Base-by-base conservation (phyloP, 2,113 vertebrate genomes). In the Proterorhinus semilunaris region DNA sequence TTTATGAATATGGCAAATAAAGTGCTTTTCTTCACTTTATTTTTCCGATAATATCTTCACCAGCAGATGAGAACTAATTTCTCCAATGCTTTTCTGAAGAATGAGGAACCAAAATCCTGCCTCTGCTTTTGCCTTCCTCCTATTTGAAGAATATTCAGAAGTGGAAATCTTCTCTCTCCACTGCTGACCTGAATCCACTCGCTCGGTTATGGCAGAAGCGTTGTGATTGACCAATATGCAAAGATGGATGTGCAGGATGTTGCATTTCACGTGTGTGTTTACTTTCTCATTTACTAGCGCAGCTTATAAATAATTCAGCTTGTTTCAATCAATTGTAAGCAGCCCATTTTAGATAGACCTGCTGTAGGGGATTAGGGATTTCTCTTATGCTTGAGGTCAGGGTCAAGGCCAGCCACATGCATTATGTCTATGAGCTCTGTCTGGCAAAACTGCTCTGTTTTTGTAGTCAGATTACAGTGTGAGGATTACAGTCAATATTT, bases 21-120 rank as follows among this genome's bases (percentile, higher is more conserved):
- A 36, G 27, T 54, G 16, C 8, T 1, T 7, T 16, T 17, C 52
- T 17, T 10, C 17, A 27, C 8, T 27, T 27, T 55, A 10, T 27
- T 55, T 27, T 55, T 55, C 6, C 8, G 10, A 16, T 55, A 27
- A 16, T 10, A 2, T 27, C 17, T 55, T 54, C 16, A 54, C 6
- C 10, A 16, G 8, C 3, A 16, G 27, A 27, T 45, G 70, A 72
- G 69, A 72, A 54, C 52, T 64, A 70, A 69, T 66, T 52, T 52
- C 17, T 55, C 63, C 66, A 55, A 53, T 49, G 65, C 70, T 53
- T 36, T 36, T 5, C 64, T 36, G 1, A 43, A 65, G 63, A 71
- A 79, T 77, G 85, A 70, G 71, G 46, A 47, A 72, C 44, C 70
- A 53, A 79, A 85, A 85, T 84, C 72, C 69, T 55, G 71, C 78